Percentiles rank a stretch among this genome's conserved stretches.
phyloP scores from a whole-genome alignment of 2,113 vertebrate species.

The Pycnonotus jocosus region DNA sequence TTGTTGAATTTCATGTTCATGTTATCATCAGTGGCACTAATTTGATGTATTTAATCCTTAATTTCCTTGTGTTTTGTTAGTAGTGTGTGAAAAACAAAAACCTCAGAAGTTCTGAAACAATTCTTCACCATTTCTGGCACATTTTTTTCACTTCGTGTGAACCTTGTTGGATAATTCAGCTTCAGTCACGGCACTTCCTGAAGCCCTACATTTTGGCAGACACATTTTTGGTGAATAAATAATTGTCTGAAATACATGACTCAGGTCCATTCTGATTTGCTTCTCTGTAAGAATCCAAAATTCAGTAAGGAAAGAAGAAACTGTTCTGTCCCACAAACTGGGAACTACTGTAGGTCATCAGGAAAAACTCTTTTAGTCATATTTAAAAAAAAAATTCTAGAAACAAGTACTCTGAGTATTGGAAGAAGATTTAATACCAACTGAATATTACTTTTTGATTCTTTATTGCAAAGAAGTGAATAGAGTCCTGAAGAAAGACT shows the following conservation, averaged over 20 bases:
- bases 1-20: background rate
- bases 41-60: background rate
- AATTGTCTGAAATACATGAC: background rate
- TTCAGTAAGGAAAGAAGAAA: background rate
- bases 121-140: background rate
- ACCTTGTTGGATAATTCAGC: background rate
- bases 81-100: background rate
- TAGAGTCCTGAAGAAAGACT: background rate
- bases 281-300: background rate
- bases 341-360: background rate
- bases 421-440: background rate
- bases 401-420: background rate
- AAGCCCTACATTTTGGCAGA: background rate
- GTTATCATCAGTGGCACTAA: background rate
- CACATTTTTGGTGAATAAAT: background rate
- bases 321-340: background rate
- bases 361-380: background rate
- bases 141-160: background rate
- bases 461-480: background rate
- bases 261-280: background rate
- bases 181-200: background rate
- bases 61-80: background rate
- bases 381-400: background rate
- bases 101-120: background rate
- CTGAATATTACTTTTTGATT: background rate